Evolutionary conservation across 2,797 vertebrate species (phyloP), one percentile per base, ranked within the genome.

Genomic region (Channa striata): DNA sequence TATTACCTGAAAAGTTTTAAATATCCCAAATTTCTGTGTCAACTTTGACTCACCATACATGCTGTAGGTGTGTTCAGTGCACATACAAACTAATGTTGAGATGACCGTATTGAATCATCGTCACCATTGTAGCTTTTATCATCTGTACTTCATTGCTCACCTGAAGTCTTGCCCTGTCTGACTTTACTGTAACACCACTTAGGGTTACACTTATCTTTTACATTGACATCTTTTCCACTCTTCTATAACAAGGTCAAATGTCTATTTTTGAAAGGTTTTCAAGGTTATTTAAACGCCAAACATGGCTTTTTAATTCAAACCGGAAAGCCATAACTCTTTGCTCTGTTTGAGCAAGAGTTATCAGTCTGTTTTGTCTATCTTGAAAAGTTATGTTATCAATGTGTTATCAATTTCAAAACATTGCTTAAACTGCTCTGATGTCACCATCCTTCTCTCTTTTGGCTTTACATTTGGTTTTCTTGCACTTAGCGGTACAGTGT

Each of bases 401-500:
- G n/a, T 30, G 25, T 37, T 3, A 10, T 2, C 20, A 19, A 4
- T 62, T 10, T 39, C n/a, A 4, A 66, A 63, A 8, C 19, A 8
- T 13, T 2, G 6, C 36, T 51, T 21, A 11, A 50, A 11, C 36
- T 8, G 13, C 14, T 37, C 21, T 5, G 34, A 8, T 13, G 13
- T 20, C 34, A 63, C 30, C 44, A 34, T 64, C 51, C 20, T 60
- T 40, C 59, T 20, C 13, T 11, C 3, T 34, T 17, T 33, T 48
- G 1, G 1, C 61, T 17, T n/a, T 68, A 52, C 3, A 1, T 44
- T 60, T 20, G 20, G 39, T 74, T 72, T 68, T 33, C 56, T 68
- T 37, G 21, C 54, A 20, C 11, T 16, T n/a, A 0, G 49, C 64
- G 59, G 51, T 65, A 20, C 37, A 58, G 57, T 19, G 37, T 79